These are phyloP conservation scores for Mormyrus proboscirostris DNA, from an alignment of 2,797 vertebrate genomes.

Conservation along the genomic window DNA sequence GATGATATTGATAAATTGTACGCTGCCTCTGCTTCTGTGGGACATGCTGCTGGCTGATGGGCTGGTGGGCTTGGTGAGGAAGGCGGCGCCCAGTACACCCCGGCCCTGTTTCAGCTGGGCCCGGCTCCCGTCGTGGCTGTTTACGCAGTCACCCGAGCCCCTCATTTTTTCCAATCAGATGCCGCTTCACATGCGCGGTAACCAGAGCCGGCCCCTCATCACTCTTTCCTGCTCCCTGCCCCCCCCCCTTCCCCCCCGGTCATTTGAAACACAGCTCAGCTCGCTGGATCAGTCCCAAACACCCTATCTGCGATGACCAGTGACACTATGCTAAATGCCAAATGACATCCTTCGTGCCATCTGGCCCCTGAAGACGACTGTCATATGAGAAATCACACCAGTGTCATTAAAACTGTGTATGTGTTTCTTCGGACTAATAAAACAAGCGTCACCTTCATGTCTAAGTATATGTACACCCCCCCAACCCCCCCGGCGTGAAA, in stretches of 20 bases:
- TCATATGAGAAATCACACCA: neutral
- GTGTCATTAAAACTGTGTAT: neutral
- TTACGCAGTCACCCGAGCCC: conserved; percentile 1
- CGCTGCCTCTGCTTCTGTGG: conserved; percentile 27
- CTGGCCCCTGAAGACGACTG: neutral
- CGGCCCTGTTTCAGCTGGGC: neutral
- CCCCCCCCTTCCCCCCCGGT: neutral
- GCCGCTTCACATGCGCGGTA: neutral
- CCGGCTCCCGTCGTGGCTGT: conserved; percentile 2
- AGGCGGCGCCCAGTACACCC: neutral
- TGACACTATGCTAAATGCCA: neutral
- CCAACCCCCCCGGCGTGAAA: neutral
- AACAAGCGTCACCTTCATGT: neutral
- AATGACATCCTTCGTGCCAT: neutral
- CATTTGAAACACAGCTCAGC: neutral
- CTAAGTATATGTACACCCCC: neutral
- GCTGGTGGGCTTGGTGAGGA: neutral
- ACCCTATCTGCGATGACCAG: neutral
- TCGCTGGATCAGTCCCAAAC: neutral
- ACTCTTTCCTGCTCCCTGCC: neutral
- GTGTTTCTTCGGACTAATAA: neutral
- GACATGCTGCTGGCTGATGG: neutral
- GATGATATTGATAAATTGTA: conserved; percentile 39
- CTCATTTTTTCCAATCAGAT: conserved; percentile 9
- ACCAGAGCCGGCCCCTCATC: neutral